Evolutionary conservation across 64 coral and sea anemone genomes (phyloP), one percentile per base, ranked within the genome.

Genomic region (Orbicella faveolata): DNA sequence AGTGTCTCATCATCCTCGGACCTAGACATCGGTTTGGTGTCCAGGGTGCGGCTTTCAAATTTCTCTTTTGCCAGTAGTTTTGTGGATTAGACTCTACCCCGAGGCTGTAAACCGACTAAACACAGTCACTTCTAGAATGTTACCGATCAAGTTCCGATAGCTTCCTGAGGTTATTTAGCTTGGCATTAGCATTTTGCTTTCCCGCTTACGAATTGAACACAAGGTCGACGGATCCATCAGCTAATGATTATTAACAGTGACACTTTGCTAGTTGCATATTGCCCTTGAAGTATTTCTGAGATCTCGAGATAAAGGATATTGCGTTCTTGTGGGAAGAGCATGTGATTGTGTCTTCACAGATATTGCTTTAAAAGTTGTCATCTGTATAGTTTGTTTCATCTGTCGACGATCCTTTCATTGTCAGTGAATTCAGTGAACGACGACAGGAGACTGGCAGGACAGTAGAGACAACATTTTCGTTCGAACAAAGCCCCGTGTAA

Each of bases 321-420:
- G 67, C 21, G 20, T 70, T 77, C 26, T 74, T 8, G 72, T 74
- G 14, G 72, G 55, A 74, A 53, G 75, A 51, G 37, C 37, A 18
- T 51, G 9, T 78, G 16, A 78, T n/a, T 78, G 36, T 52, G 19
- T 52, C 9, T 78, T 12, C 9, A 48, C 36, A 21, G 75, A 78
- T 78, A 78, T 78, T 78, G 75, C 21, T 19, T 78, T 52, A 78
- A 78, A 78, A 48, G 44, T 39, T 39, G 75, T 78, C 75, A 78
- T 23, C 6, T 17, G 41, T 78, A 48, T 48, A 78, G 41, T 78
- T 78, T 78, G 75, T 78, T 78, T 78, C 41, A 39, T 78, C 41
- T 78, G 36, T 23, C 37, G 6, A 78, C 20, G 20, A 48, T 52
- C 75, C 75, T 52, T 21, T 78, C 75, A 6, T 78, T 48, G 41